Conservation (phyloP, 2,113 vertebrate species). For the Pseudonaja textilis region DNA sequence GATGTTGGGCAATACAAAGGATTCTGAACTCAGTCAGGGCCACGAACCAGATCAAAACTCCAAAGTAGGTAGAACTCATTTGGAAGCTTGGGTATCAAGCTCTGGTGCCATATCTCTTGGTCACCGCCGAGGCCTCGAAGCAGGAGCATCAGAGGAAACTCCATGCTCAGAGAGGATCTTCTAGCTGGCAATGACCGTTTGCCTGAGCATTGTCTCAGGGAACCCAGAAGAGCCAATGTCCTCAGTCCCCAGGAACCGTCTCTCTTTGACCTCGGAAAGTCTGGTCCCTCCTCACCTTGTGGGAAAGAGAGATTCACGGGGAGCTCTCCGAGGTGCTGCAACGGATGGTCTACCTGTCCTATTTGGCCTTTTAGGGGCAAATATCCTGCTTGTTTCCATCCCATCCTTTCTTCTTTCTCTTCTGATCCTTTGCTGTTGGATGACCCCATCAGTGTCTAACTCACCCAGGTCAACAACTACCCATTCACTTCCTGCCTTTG, state of each 20-base stretch:
- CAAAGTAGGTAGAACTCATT: not conserved
- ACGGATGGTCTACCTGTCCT: not conserved
- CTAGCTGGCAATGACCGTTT: not conserved
- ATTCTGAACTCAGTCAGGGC: not conserved
- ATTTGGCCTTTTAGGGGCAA: no score
- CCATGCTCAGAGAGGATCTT: not conserved
- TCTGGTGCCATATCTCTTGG: not conserved
- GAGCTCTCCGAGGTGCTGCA: conserved; percentile 4
- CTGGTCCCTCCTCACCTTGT: not conserved
- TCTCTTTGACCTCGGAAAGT: not conserved
- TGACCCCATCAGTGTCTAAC: not conserved
- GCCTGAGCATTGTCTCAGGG: not conserved
- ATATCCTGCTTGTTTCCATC: not conserved
- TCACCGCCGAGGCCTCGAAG: not conserved
- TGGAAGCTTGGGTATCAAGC: not conserved
- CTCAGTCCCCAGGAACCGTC: not conserved
- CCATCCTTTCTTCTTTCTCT: not conserved
- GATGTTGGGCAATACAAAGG: not conserved
- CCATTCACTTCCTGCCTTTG: not conserved
- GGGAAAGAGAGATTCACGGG: not conserved
- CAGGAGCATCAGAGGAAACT: not conserved
- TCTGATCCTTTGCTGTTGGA: not conserved
- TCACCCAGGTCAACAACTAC: not conserved
- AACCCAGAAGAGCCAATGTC: not conserved
- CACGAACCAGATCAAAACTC: not conserved